Evolutionary conservation across 2,888 invertebrate species (phyloP), one percentile per base, ranked within the genome.

Genomic region (Phymatocera aterrima): DNA sequence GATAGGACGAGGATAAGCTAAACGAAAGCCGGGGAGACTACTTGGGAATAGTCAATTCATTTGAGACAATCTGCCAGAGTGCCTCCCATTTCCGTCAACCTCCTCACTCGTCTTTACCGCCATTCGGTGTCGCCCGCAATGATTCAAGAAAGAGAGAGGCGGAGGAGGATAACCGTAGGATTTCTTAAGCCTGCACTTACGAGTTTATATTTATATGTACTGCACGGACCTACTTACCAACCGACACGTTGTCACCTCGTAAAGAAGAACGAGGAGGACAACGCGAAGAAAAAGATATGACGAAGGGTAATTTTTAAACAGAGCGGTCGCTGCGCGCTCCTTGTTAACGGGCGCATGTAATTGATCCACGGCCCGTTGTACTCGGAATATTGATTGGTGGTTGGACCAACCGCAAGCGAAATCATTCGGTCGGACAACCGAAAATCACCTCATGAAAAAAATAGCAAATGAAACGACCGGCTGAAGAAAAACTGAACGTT

Each of bases 51-150:
- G 75, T 75, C 75, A 60, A 75, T 75, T 75, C 75, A 75, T 75
- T 60, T 60, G 57, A 75, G 75, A 75, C 75, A 75, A 75, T 75
- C 75, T 75, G 75, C 75, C 57, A 28, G 75, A 75, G 75, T 75
- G 75, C 75, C 75, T 75, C 57, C 75, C 75, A 75, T 75, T 75
- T 75, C 57, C 40, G 40, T 28, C 57, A 24, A 60, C 75, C 75
- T 72, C 70, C 51, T 72, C 48, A 72, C 24, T 18, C 70, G 18
- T 72, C 70, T 72, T 72, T 72, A 31, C 51, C 51, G 70, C 70
- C 51, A 51, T 72, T 72, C 12, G n/a, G 51, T 72, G 70, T 72
- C 48, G 70, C 70, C 70, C 70, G 70, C 70, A 72, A 72, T 72
- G 31, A 72, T 72, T 72, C 51, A 51, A 43, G 70, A 18, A 72